These are phyloP conservation scores for Portevinia maculata DNA, from an alignment of 2,888 invertebrate species.

Conservation along the genomic window DNA sequence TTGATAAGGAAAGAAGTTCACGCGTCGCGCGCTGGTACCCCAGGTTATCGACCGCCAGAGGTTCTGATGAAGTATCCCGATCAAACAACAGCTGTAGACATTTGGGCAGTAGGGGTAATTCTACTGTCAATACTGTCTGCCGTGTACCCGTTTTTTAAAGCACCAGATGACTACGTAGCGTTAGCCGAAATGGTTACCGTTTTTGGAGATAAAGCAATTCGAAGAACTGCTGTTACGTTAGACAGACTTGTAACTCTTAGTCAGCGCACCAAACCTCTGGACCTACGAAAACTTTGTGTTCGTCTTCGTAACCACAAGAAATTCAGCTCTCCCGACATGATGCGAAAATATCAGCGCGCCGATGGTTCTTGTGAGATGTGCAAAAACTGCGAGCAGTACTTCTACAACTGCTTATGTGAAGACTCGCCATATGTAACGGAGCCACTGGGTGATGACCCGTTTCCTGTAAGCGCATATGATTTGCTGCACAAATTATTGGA, in stretches of 20 bases:
- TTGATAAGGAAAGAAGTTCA: conserved; percentile 86
- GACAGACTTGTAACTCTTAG: conserved; percentile 85
- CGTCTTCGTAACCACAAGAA: conserved; percentile 81
- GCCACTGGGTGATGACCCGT: conserved; percentile 81
- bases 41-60: conserved; percentile 95
- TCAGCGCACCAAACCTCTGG: conserved; percentile 83
- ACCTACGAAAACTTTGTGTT: conserved; percentile 83
- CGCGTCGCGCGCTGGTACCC: conserved; percentile 93
- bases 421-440: conserved; percentile 78
- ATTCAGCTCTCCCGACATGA: conserved; percentile 78
- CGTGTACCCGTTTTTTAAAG: conserved; percentile 93
- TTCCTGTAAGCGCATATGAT: conserved; percentile 89
- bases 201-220: conserved; percentile 89
- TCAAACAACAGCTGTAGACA: conserved; percentile 93
- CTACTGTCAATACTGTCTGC: conserved; percentile 90
- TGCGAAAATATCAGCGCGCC: conserved; percentile 77
- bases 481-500: conserved; percentile 89
- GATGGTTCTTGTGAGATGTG: conserved; percentile 80
- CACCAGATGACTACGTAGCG: conserved; percentile 90
- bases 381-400: conserved; percentile 82
- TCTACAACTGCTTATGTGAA: conserved; percentile 82
- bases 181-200: conserved; percentile 92
- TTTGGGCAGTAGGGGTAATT: conserved; percentile 95
- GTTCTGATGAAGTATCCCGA: conserved; percentile 90
- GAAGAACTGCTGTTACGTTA: conserved; percentile 87